Evolutionary conservation across 2,113 vertebrate genomes (phyloP), one percentile per base, ranked within the genome.

Genomic region (Cynoglossus semilaevis): DNA sequence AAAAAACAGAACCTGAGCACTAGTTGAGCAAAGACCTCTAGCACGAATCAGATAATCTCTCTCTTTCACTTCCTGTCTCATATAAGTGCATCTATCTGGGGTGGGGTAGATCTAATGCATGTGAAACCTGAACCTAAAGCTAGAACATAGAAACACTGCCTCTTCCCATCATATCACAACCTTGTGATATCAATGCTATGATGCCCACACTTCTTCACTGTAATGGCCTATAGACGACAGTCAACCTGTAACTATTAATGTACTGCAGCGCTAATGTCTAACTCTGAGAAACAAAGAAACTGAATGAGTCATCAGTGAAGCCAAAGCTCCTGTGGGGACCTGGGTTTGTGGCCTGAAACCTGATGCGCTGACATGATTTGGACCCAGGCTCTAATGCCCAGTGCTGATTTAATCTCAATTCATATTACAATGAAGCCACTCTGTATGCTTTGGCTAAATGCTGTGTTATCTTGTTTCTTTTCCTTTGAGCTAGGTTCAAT

Each of bases 291-390:
- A 2, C 22, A 29, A 2, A 29, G 22, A 19, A 36, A 10, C 35
- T 45, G 50, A 0, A 5, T 44, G 64, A 70, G 46, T 71, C 66
- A 68, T 15, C 40, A 4, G 57, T 50, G 58, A 51, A 55, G 37
- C 35, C 51, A 44, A 42, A 38, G n/a, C 35, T 37, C 34, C 46
- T 41, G 1, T 37, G 15, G 44, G 67, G 67, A 29, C 48, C 59
- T 2, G 14, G 63, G 45, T 22, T 15, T 43, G 49, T 41, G 9
- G 59, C 15, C 36, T 66, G 67, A 72, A 63, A 72, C 43, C 56
- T 11, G 57, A 79, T 77, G 52, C 1, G 37, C 10, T 55, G 61
- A 55, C 40, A 51, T 19, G 55, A 63, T 71, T 71, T 50, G 51
- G 19, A 43, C n/a, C 40, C 38, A 60, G 17, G 13, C 59, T 60